A percentile compares a stretch with the other conserved stretches of the same genome.
phyloP scores from a whole-genome alignment of 2,113 vertebrate species.

The Xerus inauris region DNA sequence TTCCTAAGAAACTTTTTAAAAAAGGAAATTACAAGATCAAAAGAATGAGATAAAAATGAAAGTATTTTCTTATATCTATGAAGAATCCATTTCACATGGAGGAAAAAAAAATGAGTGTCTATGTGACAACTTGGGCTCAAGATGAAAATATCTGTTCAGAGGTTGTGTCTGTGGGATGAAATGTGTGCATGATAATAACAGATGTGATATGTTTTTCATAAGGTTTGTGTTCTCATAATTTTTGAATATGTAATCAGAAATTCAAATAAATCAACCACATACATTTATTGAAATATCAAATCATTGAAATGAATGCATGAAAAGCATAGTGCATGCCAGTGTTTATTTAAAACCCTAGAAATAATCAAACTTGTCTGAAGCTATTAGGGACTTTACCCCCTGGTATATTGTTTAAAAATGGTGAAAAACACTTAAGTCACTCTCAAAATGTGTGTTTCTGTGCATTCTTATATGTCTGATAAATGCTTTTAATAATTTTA shows the following conservation, averaged over 20 bases:
- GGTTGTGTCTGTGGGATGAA: background rate
- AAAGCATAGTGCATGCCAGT: background rate
- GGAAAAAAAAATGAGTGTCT: background rate
- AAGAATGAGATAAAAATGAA: background rate
- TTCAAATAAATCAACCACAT: conserved; percentile 6
- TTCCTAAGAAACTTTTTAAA: background rate
- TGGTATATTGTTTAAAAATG: background rate
- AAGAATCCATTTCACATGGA: background rate
- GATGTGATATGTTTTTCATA: background rate
- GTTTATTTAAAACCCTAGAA: conserved; percentile 20
- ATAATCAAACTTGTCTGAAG: background rate
- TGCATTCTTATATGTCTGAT: background rate
- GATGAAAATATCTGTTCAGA: background rate
- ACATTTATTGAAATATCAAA: conserved; percentile 66
- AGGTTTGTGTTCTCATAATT: background rate
- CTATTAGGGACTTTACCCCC: background rate
- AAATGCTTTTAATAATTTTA: background rate
- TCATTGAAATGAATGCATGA: conserved; percentile 47
- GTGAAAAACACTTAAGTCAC: background rate
- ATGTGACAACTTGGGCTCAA: background rate
- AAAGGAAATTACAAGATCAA: background rate
- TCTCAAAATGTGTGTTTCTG: background rate
- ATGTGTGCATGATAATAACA: background rate
- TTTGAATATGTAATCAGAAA: conserved; percentile 57
- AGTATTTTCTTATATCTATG: background rate